Percentiles rank a stretch among this genome's conserved stretches.
Conservation (phyloP, 1,140 invertebrate genomes). For the Polyergus mexicanus region DNA sequence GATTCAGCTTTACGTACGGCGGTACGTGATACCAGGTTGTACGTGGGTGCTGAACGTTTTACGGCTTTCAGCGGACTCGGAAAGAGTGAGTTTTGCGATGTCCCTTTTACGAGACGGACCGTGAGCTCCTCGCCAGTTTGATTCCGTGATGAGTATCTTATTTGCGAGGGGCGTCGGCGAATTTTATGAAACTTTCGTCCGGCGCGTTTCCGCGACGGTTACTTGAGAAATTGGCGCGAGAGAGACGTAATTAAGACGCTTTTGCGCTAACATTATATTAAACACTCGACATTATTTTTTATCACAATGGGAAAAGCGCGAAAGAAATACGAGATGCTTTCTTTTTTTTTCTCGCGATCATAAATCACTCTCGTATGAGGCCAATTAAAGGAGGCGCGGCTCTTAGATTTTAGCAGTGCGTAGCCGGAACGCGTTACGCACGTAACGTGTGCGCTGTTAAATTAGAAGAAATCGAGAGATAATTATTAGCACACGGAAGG, state of each 20-base stretch:
- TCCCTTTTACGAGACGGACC: slow-evolving; percentile 21
- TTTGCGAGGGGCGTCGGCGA: slow-evolving; percentile 35
- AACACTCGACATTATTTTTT: slow-evolving; percentile 62
- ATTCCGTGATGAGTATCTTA: slow-evolving; percentile 61
- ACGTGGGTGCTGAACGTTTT: slow-evolving; percentile 75
- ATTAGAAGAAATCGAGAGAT: slow-evolving; percentile 72
- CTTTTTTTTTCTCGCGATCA: slow-evolving; percentile 65
- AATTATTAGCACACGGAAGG: slow-evolving; percentile 69
- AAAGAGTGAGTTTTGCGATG: slow-evolving; percentile 17
- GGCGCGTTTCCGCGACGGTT: slow-evolving; percentile 22
- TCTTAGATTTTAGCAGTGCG: slow-evolving; percentile 61
- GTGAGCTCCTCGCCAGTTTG: slow-evolving; percentile 19
- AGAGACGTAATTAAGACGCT: slow-evolving; percentile 40
- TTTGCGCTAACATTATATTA: slow-evolving; percentile 65
- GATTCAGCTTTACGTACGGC: slow-evolving; percentile 55
- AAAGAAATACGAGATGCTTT: slow-evolving; percentile 58
- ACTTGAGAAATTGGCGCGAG: slow-evolving; percentile 30
- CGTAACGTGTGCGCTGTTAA: slow-evolving; percentile 56
- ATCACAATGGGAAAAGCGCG: slow-evolving; percentile 60
- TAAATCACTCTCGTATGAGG: slow-evolving; percentile 65
- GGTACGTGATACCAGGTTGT: slow-evolving; percentile 73
- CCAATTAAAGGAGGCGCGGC: slow-evolving; percentile 68
- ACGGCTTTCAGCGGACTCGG: slow-evolving; percentile 69
- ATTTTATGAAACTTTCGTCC: slow-evolving; percentile 60
- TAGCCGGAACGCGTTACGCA: slow-evolving; percentile 45